phyloP scores from a whole-genome alignment of 1,140 invertebrate genomes.

The Drosophila sucinea region DNA sequence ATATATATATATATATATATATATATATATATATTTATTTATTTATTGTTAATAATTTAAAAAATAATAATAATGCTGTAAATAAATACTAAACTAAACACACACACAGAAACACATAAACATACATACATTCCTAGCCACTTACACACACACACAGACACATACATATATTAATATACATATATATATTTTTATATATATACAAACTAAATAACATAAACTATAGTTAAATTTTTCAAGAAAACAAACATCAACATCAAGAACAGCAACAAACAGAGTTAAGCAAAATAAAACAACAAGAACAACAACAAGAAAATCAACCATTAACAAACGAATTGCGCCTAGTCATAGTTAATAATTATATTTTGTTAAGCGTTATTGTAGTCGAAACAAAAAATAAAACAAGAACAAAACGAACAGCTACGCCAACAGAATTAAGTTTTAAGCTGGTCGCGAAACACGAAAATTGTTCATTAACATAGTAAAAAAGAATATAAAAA shows the following conservation, averaged over 20 bases:
- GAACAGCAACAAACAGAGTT: conserved; percentile 25
- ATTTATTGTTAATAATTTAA: conserved; percentile 60
- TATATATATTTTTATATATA: conserved; percentile 79
- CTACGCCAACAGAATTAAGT: conserved; percentile 64
- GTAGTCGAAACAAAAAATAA: conserved; percentile 56
- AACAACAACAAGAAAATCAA: conserved; percentile 43
- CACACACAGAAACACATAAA: conserved; percentile 19
- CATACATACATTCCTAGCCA: conserved; percentile 36
- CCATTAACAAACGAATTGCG: conserved; percentile 62
- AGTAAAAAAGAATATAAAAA: conserved; percentile 39
- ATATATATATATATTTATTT: conserved; percentile 21
- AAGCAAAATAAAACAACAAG: conserved; percentile 32
- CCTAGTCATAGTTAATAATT: conserved; percentile 76
- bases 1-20: conserved; percentile 33
- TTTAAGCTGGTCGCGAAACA: conserved; percentile 57
- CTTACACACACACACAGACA: conserved; percentile 24
- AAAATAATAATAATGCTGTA: conserved; percentile 47
- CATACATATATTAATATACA: conserved; percentile 47
- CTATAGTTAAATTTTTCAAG: conserved; percentile 72
- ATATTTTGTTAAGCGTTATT: conserved; percentile 80
- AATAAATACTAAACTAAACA: conserved; percentile 54
- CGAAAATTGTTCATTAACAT: conserved; percentile 66
- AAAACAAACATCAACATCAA: conserved; percentile 22
- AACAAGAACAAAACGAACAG: conserved; percentile 37
- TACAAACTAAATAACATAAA: conserved; percentile 66